phyloP scores from a whole-genome alignment of 2,797 vertebrate species.

The Gymnoscopelus microlampas region DNA sequence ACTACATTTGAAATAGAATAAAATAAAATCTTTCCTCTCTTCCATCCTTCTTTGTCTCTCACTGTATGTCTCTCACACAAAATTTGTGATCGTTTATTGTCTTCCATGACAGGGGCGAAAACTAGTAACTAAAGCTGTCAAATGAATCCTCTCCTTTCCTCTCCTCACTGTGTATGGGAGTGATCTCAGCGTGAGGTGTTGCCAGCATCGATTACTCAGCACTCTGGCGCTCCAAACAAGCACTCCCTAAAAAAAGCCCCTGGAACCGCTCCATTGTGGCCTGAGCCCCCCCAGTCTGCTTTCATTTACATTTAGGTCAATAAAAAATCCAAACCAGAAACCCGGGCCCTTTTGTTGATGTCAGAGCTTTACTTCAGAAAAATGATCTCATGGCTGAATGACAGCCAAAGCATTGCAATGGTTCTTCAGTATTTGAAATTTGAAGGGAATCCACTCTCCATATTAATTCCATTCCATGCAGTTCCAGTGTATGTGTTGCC shows the following conservation, averaged over 20 bases:
- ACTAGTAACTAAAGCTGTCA: too few species aligned
- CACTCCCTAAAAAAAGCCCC: conserved; percentile 62
- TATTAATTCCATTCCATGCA: conserved; percentile 21
- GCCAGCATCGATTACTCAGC: conserved; percentile 75
- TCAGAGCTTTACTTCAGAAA: too few species aligned
- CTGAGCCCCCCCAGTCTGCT: too few species aligned
- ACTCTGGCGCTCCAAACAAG: conserved; percentile 45
- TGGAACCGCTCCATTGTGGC: conserved; percentile 4
- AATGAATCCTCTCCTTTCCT: neutral
- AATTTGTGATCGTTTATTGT: neutral
- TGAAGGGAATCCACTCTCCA: conserved; percentile 37
- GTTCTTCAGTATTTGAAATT: conserved; percentile 5
- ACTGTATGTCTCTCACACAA: too few species aligned
- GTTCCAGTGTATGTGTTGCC: conserved; percentile 11
- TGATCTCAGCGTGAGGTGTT: conserved; percentile 62
- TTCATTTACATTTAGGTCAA: too few species aligned
- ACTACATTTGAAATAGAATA: too few species aligned
- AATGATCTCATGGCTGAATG: too few species aligned
- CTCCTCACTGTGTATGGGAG: conserved; percentile 53
- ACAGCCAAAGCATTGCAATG: neutral
- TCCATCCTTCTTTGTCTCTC: too few species aligned
- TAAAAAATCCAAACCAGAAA: too few species aligned
- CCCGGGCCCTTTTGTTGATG: too few species aligned
- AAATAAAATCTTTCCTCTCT: too few species aligned
- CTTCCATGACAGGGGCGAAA: neutral